Evolutionary conservation across 2,113 vertebrate genomes (phyloP).

Genomic region (Calonectris borealis): DNA sequence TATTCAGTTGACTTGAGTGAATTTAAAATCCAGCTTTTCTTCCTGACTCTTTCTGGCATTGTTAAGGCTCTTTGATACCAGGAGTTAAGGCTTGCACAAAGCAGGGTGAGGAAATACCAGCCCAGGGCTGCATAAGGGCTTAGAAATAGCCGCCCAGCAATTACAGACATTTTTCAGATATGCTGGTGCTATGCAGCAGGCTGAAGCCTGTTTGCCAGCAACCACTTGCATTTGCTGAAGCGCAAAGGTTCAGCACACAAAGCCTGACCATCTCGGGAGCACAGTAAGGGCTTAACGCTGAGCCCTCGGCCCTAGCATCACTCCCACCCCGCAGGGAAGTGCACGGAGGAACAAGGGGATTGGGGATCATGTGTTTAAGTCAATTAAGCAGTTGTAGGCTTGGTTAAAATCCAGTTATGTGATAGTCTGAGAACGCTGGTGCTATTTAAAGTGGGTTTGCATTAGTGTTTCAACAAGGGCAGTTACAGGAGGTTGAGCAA

Average conservation of each 20-base stretch:
- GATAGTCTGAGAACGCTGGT: background rate
- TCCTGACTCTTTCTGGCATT: background rate
- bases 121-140: background rate
- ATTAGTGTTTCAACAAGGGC: background rate
- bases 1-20: background rate
- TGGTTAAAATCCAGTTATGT: conserved; percentile 35
- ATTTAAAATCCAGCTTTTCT: conserved; percentile 16
- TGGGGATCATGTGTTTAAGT: conserved; percentile 50
- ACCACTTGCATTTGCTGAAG: background rate
- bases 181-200: background rate
- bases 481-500: background rate
- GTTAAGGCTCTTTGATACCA: background rate
- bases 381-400: conserved; percentile 39
- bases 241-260: background rate
- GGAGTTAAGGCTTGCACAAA: background rate
- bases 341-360: background rate
- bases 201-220: background rate
- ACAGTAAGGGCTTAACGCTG: background rate
- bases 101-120: background rate
- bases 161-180: background rate
- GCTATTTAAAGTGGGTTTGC: background rate
- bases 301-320: background rate
- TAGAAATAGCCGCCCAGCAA: background rate
- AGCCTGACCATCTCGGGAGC: background rate
- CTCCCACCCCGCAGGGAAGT: background rate